Conservation (phyloP, 2,797 vertebrate genomes). For the Megalops cyprinoides region DNA sequence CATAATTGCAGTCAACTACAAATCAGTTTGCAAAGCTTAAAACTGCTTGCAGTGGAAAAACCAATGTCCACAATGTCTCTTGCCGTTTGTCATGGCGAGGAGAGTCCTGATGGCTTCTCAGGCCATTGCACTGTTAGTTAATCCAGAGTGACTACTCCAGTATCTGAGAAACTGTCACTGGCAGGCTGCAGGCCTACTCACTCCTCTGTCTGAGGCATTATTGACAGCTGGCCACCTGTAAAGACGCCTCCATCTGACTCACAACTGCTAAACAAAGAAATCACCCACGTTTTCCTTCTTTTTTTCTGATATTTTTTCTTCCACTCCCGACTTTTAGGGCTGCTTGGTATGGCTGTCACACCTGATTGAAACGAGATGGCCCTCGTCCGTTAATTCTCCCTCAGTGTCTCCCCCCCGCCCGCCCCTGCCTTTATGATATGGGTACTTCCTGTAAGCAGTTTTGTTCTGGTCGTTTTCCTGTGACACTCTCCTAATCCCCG, state of each 20-base stretch:
- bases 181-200: not conserved
- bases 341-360: not conserved
- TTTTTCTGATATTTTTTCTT: not conserved
- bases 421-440: not conserved
- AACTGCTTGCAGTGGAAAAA: not conserved
- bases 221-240: conserved; percentile 11
- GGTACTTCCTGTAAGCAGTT: conserved; percentile 25
- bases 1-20: not conserved
- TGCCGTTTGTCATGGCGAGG: not conserved
- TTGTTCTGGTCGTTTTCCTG: conserved; percentile 31
- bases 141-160: not conserved
- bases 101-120: conserved; percentile 15
- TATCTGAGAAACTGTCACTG: not conserved
- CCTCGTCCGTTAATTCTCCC: conserved; percentile 12
- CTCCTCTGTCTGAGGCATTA: conserved; percentile 8
- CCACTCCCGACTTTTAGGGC: not conserved
- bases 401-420: too few relatives aligned
- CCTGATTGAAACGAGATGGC: not conserved
- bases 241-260: not conserved
- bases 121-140: not conserved
- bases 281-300: not conserved
- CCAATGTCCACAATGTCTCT: not conserved
- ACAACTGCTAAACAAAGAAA: not conserved
- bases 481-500: conserved; percentile 16
- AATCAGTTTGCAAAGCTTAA: not conserved